Evolutionary conservation across 2,797 vertebrate species (phyloP).

Genomic region (Phataginus tetradactyla): DNA sequence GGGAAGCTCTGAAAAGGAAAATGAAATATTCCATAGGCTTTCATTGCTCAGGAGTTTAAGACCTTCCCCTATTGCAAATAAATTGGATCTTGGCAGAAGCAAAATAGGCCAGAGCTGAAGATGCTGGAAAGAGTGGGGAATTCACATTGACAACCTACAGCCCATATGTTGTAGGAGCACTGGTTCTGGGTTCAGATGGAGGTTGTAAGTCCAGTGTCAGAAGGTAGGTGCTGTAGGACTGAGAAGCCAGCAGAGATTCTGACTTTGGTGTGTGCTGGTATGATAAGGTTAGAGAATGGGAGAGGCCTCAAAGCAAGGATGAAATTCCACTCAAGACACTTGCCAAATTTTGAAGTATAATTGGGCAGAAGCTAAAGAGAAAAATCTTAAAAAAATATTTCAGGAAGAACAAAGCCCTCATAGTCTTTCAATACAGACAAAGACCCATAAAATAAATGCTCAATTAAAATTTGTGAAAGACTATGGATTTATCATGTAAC

Average conservation of each 20-base stretch:
- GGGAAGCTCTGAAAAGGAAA: not conserved
- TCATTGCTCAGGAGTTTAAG: not conserved
- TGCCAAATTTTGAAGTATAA: not conserved
- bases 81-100: not conserved
- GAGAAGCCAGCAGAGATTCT: not conserved
- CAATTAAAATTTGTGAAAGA: not conserved
- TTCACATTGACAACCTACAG: not conserved
- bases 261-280: not conserved
- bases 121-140: not conserved
- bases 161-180: not conserved
- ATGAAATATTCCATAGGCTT: not conserved
- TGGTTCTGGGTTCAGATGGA: not conserved
- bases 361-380: not conserved
- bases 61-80: not conserved
- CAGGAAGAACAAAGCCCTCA: not conserved
- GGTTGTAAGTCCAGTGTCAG: not conserved
- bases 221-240: not conserved
- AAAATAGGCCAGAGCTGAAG: not conserved
- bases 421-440: not conserved
- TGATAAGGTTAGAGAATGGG: not conserved
- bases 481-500: not conserved
- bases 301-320: not conserved
- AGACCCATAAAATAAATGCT: not conserved
- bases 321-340: not conserved
- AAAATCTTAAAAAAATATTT: not conserved